Evolutionary conservation across 2,888 invertebrate genomes (phyloP).

Genomic region (Anodontia alba): DNA sequence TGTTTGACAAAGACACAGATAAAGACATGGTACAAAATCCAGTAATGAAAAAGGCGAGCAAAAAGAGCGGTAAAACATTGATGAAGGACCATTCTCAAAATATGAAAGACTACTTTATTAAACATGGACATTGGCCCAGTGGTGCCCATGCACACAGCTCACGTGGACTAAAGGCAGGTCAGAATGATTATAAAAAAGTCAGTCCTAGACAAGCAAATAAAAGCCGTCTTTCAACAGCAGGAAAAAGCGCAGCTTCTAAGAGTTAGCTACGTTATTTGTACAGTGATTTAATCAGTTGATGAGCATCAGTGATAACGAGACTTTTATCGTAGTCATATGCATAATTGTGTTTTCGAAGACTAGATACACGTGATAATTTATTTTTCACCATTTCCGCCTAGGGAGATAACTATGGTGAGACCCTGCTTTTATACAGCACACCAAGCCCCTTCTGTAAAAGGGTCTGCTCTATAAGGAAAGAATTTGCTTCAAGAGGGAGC

Average conservation of each 20-base stretch:
- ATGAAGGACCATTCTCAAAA: constrained; percentile 11
- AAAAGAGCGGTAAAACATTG: not conserved
- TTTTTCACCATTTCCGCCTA: too few species aligned
- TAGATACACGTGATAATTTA: too few species aligned
- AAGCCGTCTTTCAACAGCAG: not conserved
- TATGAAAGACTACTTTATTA: constrained; percentile 53
- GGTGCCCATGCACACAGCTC: not conserved
- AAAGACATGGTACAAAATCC: not conserved
- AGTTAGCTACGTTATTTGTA: not conserved
- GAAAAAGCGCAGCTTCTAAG: not conserved
- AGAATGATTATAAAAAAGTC: not conserved
- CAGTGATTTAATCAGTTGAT: too few species aligned
- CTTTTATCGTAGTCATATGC: too few species aligned
- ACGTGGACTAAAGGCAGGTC: not conserved
- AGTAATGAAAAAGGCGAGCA: not conserved
- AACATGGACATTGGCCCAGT: constrained; percentile 52
- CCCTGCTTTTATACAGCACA: too few species aligned
- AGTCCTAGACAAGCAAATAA: not conserved
- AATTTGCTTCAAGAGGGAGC: too few species aligned
- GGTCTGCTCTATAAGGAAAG: too few species aligned
- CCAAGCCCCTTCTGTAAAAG: too few species aligned
- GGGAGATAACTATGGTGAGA: too few species aligned
- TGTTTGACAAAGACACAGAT: not conserved
- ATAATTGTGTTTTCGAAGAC: too few species aligned
- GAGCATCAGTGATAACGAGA: too few species aligned